Evolutionary conservation across 2,888 invertebrate species (phyloP), one percentile per base, ranked within the genome.

Genomic region (Seira musarum): DNA sequence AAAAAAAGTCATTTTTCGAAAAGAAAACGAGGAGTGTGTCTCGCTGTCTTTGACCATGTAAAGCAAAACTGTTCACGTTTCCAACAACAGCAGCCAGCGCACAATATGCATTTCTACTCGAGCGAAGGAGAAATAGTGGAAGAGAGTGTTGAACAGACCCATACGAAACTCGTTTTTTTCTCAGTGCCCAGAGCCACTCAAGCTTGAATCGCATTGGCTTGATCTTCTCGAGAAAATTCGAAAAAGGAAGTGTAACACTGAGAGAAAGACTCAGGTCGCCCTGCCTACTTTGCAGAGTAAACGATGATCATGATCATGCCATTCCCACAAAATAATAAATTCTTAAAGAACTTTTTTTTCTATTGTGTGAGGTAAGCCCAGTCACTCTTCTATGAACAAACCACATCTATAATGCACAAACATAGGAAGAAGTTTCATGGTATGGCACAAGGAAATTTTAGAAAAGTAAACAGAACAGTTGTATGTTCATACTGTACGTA

Each of bases 181-280:
- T 83, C 84, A 85, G 83, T 82, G 83, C 81, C 82, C 81, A 84
- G 80, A 86, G 83, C 83, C 82, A 85, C 79, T 85, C 82, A 85
- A 79, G 85, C 86, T 85, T 81, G 81, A 86, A 85, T 85, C 86
- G 85, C 85, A 86, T 86, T 86, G 86, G 86, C 85, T 86, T 84
- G 84, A 83, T 84, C 84, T 86, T 84, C 85, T 85, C 80, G 84
- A 80, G 80, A 83, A 83, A 49, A 49, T 83, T 83, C 84, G 83
- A 82, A 81, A 82, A 80, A 81, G 82, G 49, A 49, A 49, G 49
- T 49, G 49, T 49, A 49, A 49, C 49, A 15, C 49, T 49, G 49
- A 49, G 49, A 49, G 49, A 49, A 49, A 49, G 49, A 49, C 49
- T 80, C 82, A 78, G 72, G 65, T 82, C 78, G 83, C 82, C 83